Evolutionary conservation across 2,888 invertebrate species (phyloP), one percentile per base, ranked within the genome.

Genomic region (Charanyca ferruginea): DNA sequence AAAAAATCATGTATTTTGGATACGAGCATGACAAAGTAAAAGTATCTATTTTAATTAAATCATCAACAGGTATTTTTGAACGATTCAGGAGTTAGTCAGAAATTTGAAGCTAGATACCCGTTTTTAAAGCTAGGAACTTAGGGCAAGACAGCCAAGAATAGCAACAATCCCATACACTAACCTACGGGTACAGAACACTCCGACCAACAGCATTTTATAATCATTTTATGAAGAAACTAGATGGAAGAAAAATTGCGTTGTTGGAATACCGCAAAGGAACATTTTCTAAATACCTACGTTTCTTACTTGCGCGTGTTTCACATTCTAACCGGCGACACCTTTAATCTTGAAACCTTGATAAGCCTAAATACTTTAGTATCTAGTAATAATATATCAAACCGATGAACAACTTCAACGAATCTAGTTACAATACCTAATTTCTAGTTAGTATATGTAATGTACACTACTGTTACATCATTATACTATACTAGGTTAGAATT

Each of bases 271-370:
- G 47, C 47, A 0, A 35, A 35, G 25, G 11, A 7, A 5, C 41
- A 62, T 62, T 66, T 71, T 42, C n/a, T 48, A 71, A 67, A 74
- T 74, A 47, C 18, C 8, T 52, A 47, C 18, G 11, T 52, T 47
- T 8, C n/a, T 13, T 45, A 25, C 51, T 25, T 64, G 22, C 48
- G 28, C 45, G 49, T 49, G 44, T 63, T 51, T 63, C 13, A 72
- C 51, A 63, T 35, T 18, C 11, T 25, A 38, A 13, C 9, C 7
- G n/a, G n/a, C n/a, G 20, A 51, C 44, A 63, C 49, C 49, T 72
- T 51, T 38, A 51, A 45, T 23, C 20, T 20, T 60, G 38, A 41
- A 60, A 48, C 41, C 13, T 51, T 63, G 13, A 23, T 28, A 38
- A 32, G 32, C 38, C 38, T 22, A 1, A 48, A 28, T 28, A 11